Conservation (phyloP, 1,140 invertebrate species). For the Magallana gigas region DNA sequence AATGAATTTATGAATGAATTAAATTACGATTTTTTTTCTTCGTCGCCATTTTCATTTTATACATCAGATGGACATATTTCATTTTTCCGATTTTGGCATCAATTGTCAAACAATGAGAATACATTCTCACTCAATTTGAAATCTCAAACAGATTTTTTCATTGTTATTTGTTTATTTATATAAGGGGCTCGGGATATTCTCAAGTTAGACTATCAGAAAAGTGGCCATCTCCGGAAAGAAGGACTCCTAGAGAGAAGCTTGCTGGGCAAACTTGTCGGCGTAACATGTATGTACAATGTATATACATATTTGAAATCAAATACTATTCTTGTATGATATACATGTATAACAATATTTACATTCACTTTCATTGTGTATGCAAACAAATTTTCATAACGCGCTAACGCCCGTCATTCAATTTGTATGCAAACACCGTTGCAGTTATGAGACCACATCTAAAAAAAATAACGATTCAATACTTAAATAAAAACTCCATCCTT, state of each 20-base stretch:
- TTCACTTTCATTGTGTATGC: too few relatives aligned
- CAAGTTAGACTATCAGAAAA: background rate
- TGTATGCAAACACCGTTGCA: too few relatives aligned
- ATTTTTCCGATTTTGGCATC: background rate
- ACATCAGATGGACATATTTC: background rate
- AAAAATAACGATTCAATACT: too few relatives aligned
- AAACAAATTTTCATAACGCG: too few relatives aligned
- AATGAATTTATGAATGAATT: too few relatives aligned
- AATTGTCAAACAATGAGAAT: background rate
- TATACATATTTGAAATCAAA: background rate
- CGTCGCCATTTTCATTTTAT: background rate
- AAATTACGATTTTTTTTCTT: too few relatives aligned
- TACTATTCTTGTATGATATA: background rate
- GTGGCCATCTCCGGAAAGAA: constrained; percentile 5
- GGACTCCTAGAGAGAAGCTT: background rate
- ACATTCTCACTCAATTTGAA: background rate
- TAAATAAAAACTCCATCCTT: too few relatives aligned
- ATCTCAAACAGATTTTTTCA: background rate
- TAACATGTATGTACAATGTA: background rate
- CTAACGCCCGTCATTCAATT: too few relatives aligned
- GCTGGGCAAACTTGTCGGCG: background rate
- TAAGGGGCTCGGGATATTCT: background rate
- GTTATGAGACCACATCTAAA: too few relatives aligned
- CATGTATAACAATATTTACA: too few relatives aligned
- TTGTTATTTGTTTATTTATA: background rate